Evolutionary conservation across 2,113 vertebrate genomes (phyloP).

Genomic region (Dascyllus trimaculatus): DNA sequence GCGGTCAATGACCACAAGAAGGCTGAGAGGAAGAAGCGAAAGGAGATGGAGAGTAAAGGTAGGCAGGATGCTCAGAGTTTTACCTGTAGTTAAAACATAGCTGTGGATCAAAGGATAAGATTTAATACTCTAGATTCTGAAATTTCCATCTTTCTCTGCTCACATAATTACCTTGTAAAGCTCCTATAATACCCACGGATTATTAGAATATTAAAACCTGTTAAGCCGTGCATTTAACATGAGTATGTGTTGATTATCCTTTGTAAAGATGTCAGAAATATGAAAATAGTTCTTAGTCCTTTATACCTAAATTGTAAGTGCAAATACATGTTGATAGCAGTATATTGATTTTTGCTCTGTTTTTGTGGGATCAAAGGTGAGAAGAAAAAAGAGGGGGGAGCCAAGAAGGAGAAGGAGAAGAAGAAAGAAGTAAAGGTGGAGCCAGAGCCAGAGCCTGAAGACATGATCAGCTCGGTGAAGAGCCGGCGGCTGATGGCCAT

Average conservation of each 20-base stretch:
- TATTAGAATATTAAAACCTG: too few relatives aligned
- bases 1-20: constrained; percentile 95
- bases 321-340: neutral
- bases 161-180: too few relatives aligned
- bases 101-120: neutral
- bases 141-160: too few relatives aligned
- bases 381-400: constrained; percentile 82
- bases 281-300: too few relatives aligned
- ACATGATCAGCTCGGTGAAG: constrained; percentile 96
- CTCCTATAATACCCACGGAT: too few relatives aligned
- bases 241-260: too few relatives aligned
- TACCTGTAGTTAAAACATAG: neutral
- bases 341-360: neutral
- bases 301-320: neutral
- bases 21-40: constrained; percentile 91
- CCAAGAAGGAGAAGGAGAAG: constrained; percentile 84
- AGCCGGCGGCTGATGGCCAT: constrained; percentile 92
- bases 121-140: neutral
- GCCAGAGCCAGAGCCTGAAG: constrained; percentile 85
- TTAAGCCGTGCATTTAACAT: too few relatives aligned
- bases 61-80: neutral
- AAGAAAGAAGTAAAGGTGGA: constrained; percentile 82
- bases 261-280: too few relatives aligned
- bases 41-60: constrained; percentile 92
- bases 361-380: constrained; percentile 62